Base-by-base conservation (phyloP, 2,888 invertebrate genomes). In the Eilema sororculum region DNA sequence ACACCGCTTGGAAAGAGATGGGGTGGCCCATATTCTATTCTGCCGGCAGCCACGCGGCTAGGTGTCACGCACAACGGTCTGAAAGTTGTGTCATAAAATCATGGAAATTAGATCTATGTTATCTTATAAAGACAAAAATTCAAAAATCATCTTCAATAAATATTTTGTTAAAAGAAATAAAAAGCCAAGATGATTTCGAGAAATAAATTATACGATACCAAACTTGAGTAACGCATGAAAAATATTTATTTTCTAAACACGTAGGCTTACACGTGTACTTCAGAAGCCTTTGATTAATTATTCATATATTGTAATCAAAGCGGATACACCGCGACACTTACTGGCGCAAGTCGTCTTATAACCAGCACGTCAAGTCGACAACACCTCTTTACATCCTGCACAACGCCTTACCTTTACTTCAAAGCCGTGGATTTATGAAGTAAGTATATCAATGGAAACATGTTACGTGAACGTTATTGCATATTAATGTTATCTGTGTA, bases 291-390 rank as follows among this genome's bases (percentile, higher is more conserved):
- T 70, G 69, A 71, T 79, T 70, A 76, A 73, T 73, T 64, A 77
- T 79, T 81, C 67, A 77, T 65, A 74, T 65, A 76, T 77, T 77
- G 67, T 71, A 70, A 76, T 76, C 64, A 73, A 69, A 65, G 59
- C 46, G 30, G 37, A 22, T 46, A 58, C 24, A 66, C 25, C 30
- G 13, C 10, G 41, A 33, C 57, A 59, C 62, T 41, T 57, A 28
- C 62, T 13, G 59, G 66, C 59, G 41, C 46, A 28, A 16, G 16
- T 25, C 5, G 20, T 22, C 24, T 25, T 56, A 62, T 33, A 62
- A 20, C n/a, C 33, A 63, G n/a, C 62, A 57, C 41, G 25, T 68
- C 63, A 64, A 64, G 63, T 63, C 57, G 37, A 63, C 41, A 41
- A 68, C 16, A 9, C 22, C 37, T 10, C 28, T 56, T 62, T 61